Evolutionary conservation across 2,888 invertebrate genomes (phyloP).

Genomic region (Ctenicera cuprea): DNA sequence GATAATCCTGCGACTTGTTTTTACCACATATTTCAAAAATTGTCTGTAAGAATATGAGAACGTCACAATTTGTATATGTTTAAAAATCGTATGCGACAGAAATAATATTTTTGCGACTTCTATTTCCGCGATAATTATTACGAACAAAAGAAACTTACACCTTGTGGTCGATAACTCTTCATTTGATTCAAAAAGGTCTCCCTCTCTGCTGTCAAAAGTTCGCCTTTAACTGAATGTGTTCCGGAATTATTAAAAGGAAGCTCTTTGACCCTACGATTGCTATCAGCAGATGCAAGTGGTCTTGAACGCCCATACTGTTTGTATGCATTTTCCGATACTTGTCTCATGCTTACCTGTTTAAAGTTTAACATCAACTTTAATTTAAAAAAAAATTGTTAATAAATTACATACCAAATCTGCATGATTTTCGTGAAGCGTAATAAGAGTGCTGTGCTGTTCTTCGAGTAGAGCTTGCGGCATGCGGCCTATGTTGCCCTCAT

Average conservation of each 20-base stretch:
- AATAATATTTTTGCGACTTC: no score
- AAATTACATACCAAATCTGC: constrained; percentile 80
- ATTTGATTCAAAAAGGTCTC: constrained; percentile 78
- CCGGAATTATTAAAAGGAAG: constrained; percentile 76
- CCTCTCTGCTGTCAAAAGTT: constrained; percentile 67
- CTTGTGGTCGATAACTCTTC: constrained; percentile 85
- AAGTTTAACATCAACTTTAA: background rate
- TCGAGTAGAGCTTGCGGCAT: constrained; percentile 90
- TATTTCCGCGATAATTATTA: no score
- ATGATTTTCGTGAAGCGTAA: constrained; percentile 82
- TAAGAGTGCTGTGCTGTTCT: constrained; percentile 86
- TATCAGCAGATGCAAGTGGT: constrained; percentile 92
- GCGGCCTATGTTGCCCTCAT: constrained; percentile 81
- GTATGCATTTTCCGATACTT: constrained; percentile 92
- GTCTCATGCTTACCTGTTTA: constrained; percentile 77
- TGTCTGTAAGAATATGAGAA: constrained; percentile 82
- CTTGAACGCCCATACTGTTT: constrained; percentile 92
- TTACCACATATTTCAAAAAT: constrained; percentile 94
- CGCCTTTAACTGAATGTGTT: constrained; percentile 77
- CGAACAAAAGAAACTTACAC: constrained; percentile 78
- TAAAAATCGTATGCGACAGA: no score
- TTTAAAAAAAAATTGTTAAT: no score
- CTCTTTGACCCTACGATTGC: constrained; percentile 89
- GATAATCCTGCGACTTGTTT: constrained; percentile 84
- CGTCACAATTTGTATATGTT: no score